phyloP scores from a whole-genome alignment of 2,797 vertebrate species.

The Pteropus rufus region DNA sequence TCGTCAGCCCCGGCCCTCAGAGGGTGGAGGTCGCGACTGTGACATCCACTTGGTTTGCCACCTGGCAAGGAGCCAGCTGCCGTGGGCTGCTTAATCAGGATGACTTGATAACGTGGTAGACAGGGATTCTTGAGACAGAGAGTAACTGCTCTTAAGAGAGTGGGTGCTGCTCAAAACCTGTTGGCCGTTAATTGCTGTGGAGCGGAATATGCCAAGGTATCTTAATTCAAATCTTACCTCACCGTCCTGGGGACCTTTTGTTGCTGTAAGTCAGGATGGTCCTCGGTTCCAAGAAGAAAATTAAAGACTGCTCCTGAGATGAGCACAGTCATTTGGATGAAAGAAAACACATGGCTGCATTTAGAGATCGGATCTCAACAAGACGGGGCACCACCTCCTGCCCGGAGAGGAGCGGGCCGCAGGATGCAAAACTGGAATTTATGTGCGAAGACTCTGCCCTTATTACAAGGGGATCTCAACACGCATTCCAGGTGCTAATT shows the following conservation, averaged over 20 bases:
- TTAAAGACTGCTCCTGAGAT: constrained; percentile 78
- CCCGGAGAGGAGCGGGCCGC: constrained; percentile 17
- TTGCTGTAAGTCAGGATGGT: constrained; percentile 77
- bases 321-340: constrained; percentile 77
- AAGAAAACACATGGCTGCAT: constrained; percentile 67
- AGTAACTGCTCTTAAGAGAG: constrained; percentile 75
- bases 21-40: not conserved
- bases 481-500: constrained; percentile 58
- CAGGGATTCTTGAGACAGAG: constrained; percentile 53
- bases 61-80: not conserved
- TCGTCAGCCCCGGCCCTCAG: not conserved
- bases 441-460: not conserved
- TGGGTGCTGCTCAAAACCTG: constrained; percentile 74
- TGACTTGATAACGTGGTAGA: not conserved
- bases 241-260: constrained; percentile 75
- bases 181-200: constrained; percentile 81
- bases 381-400: constrained; percentile 62
- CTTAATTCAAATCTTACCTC: constrained; percentile 81
- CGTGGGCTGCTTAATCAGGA: not conserved
- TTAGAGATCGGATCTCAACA: constrained; percentile 67
- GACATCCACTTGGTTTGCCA: not conserved
- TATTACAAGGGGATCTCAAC: not conserved
- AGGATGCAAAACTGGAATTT: constrained; percentile 45
- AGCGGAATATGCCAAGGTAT: constrained; percentile 81
- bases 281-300: constrained; percentile 78